Percentiles rank a stretch among this genome's conserved stretches.
These are phyloP conservation scores for Scophthalmus maximus DNA, from an alignment of 2,113 vertebrate species.

Conservation along the genomic window DNA sequence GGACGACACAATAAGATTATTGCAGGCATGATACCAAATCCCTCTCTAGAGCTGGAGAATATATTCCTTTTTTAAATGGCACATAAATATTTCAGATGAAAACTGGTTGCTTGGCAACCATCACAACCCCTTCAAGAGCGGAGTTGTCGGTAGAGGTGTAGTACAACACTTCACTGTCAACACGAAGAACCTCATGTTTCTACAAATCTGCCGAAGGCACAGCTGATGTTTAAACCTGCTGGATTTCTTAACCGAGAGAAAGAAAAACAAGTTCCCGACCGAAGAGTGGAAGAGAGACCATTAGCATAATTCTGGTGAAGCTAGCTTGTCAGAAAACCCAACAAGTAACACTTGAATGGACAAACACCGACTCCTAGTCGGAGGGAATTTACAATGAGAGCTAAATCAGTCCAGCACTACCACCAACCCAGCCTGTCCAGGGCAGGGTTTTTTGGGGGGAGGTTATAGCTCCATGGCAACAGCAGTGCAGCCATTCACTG, in stretches of 20 bases:
- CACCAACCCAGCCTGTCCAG: conserved; percentile 24
- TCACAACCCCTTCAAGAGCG: conserved; percentile 18
- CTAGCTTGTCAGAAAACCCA: neutral
- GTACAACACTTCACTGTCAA: neutral
- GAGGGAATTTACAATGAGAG: conserved; percentile 10
- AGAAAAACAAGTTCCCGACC: neutral
- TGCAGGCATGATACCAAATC: neutral
- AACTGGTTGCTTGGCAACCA: conserved; percentile 67
- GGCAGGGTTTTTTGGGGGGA: conserved; percentile 61
- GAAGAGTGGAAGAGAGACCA: neutral
- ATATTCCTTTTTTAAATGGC: conserved; percentile 16
- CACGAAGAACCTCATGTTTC: conserved; percentile 1
- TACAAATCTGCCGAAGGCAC: neutral
- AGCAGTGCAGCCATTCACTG: conserved; percentile 57
- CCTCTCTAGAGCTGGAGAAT: neutral
- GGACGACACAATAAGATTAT: neutral
- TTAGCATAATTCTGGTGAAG: neutral
- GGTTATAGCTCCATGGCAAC: conserved; percentile 67
- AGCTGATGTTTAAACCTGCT: conserved; percentile 7
- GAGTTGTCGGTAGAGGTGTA: conserved; percentile 14
- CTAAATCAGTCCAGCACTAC: conserved; percentile 19
- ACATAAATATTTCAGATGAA: conserved; percentile 32
- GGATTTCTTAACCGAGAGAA: neutral
- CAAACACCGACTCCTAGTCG: neutral
- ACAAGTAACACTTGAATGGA: conserved; percentile 6